phyloP scores from a whole-genome alignment of 2,888 invertebrate species.

The Lamellibrachia columna region DNA sequence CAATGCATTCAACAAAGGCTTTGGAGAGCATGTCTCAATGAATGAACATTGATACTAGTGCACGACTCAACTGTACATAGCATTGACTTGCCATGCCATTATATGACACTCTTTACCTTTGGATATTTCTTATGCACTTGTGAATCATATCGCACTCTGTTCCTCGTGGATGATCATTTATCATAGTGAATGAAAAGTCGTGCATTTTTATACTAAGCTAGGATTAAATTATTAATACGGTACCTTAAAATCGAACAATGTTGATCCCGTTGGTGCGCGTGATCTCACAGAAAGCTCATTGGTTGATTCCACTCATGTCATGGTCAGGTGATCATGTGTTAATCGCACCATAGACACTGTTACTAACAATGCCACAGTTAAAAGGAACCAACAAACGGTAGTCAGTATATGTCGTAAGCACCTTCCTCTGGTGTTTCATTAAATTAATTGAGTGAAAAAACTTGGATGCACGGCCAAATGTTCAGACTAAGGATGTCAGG shows the following conservation, averaged over 20 bases:
- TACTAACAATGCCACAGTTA: neutral
- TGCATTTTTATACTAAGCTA: neutral
- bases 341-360: neutral
- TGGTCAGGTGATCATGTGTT: neutral
- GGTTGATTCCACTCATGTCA: neutral
- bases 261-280: too few species aligned
- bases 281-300: neutral
- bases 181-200: neutral
- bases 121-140: too few species aligned
- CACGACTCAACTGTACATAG: too few species aligned
- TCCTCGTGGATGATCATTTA: neutral
- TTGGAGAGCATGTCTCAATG: neutral
- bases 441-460: neutral
- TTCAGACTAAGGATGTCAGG: neutral
- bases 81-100: too few species aligned
- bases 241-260: neutral
- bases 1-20: neutral
- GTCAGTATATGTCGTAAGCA: neutral
- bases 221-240: neutral
- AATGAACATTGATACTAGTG: neutral
- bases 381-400: neutral
- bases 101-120: too few species aligned
- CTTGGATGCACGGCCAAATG: neutral
- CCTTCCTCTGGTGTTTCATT: neutral
- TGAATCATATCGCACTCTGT: neutral